phyloP scores from a whole-genome alignment of 2,113 vertebrate species.

The Cervus canadensis region DNA sequence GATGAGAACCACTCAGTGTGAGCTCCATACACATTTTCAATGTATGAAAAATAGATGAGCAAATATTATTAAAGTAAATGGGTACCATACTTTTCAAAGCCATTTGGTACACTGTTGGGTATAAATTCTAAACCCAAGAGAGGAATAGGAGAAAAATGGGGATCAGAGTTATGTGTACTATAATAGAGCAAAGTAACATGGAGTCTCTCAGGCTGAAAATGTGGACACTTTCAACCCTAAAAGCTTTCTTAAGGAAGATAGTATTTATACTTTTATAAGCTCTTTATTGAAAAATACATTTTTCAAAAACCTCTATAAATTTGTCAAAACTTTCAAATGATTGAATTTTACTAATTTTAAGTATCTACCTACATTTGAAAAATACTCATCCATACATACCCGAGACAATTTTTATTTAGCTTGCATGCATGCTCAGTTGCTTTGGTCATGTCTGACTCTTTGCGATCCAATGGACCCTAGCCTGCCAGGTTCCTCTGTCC shows the following conservation, averaged over 20 bases:
- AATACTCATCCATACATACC: background rate
- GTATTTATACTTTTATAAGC: background rate
- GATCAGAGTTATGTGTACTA: background rate
- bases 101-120: background rate
- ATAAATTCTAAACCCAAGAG: conserved; percentile 20
- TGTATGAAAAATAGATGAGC: background rate
- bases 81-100: background rate
- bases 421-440: accelerated
- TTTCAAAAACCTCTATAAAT: background rate
- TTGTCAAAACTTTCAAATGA: background rate
- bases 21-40: background rate
- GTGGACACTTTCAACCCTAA: background rate
- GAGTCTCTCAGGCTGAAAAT: background rate
- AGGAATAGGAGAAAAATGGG: background rate
- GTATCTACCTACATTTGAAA: background rate
- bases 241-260: background rate
- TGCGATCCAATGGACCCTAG: background rate
- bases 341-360: background rate
- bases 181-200: background rate
- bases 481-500: background rate
- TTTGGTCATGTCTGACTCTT: background rate
- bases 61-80: conserved; percentile 22
- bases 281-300: background rate
- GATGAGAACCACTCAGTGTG: background rate
- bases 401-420: background rate